These are phyloP conservation scores for Chelonia mydas DNA, from an alignment of 2,797 vertebrate species.

Conservation along the genomic window DNA sequence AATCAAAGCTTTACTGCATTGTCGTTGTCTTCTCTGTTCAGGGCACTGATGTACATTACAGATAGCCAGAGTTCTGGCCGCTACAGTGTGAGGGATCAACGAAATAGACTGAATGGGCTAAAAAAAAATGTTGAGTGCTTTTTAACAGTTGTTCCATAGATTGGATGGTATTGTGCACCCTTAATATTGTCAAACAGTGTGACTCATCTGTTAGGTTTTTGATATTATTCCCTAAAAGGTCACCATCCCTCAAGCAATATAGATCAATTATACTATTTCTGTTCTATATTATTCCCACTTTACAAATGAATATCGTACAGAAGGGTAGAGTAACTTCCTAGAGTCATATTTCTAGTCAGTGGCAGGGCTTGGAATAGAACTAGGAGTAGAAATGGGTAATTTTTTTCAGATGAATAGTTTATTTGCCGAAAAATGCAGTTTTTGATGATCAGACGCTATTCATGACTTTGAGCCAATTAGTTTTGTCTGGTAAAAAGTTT, in stretches of 20 bases:
- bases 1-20: not conserved
- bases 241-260: conserved; percentile 40
- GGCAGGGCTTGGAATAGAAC: not conserved
- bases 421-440: not conserved
- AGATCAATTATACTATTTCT: conserved; percentile 44
- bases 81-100: not conserved
- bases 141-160: not conserved
- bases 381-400: not conserved
- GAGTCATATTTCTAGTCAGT: not conserved
- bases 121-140: not conserved
- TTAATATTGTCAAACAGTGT: not conserved
- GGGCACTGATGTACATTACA: not conserved
- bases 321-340: not conserved
- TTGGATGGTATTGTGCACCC: not conserved
- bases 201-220: conserved; percentile 28
- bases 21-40: not conserved
- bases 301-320: not conserved
- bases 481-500: not conserved
- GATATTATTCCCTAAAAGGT: conserved; percentile 44
- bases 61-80: not conserved
- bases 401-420: not conserved
- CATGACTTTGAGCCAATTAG: not conserved
- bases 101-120: not conserved
- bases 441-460: not conserved
- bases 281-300: not conserved